Evolutionary conservation across 1,140 invertebrate genomes (phyloP), one percentile per base, ranked within the genome.

Genomic region (Piezodorus guildinii): DNA sequence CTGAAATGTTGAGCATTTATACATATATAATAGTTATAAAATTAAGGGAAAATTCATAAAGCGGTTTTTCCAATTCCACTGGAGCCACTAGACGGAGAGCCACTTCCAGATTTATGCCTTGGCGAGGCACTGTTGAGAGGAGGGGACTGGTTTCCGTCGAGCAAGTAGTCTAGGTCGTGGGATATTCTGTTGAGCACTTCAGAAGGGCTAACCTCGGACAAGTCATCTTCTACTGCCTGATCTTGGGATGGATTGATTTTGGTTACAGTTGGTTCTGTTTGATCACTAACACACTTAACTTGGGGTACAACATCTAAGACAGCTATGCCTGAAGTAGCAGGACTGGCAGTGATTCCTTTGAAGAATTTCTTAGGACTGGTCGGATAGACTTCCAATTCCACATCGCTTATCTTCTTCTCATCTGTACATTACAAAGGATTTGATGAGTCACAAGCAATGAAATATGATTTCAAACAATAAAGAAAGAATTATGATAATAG

Each of bases 161-260:
- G 59, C 27, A 65, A 34, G 25, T 65, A 65, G 25, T 65, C 64
- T 17, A 65, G 30, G 23, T 65, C 64, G 44, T 65, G 58, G 5
- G 58, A 21, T 17, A 65, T 65, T 30, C 59, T 23, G 27, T 65
- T 44, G 21, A 65, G 49, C 2, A 65, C 64, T 25, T 65, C 64
- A 45, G 56, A 34, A 52, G 51, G 51, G 19, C 51, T 52, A 6
- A 17, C 51, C 6, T 21, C 51, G 5, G 51, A 52, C 5, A 14
- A 17, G 51, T 12, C n/a, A 3, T 23, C 45, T 3, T 46, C 27
- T 30, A 30, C 3, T 30, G 8, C 27, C 8, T 30, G 27, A 30
- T 30, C 27, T 3, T 8, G 8, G 8, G 27, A 8, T 4, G 27
- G 27, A 30, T 30, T 8, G 8, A 30, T 8, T 30, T 30, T 30